These are phyloP conservation scores for Madoqua kirkii DNA, from an alignment of 2,113 vertebrate genomes.

Conservation along the genomic window DNA sequence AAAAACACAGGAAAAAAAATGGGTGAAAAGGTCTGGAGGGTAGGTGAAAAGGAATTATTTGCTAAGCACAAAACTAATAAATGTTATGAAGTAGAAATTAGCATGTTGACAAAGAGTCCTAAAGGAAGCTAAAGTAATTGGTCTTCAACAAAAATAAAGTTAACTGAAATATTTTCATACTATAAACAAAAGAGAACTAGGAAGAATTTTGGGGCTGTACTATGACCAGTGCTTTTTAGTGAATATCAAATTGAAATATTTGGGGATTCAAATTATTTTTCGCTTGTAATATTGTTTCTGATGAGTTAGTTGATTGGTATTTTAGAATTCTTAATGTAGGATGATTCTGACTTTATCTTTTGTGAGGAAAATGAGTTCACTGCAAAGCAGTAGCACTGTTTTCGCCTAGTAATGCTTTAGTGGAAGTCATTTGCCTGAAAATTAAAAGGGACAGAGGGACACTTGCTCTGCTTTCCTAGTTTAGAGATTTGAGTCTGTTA, in stretches of 20 bases:
- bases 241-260: neutral
- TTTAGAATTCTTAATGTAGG: neutral
- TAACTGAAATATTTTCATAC: neutral
- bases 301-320: neutral
- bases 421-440: neutral
- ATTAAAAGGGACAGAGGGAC: neutral
- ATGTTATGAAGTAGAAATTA: neutral
- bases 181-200: neutral
- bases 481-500: neutral
- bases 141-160: slow-evolving; percentile 11
- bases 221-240: neutral
- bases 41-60: slow-evolving; percentile 39
- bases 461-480: neutral
- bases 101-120: neutral
- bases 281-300: neutral
- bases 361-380: neutral
- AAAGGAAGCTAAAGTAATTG: neutral
- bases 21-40: neutral
- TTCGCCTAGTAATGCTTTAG: neutral
- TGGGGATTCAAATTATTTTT: neutral
- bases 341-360: neutral
- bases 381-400: neutral
- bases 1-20: neutral
- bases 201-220: neutral
- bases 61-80: neutral